These are phyloP conservation scores for Alligator sinensis DNA, from an alignment of 2,113 vertebrate species.

Conservation along the genomic window DNA sequence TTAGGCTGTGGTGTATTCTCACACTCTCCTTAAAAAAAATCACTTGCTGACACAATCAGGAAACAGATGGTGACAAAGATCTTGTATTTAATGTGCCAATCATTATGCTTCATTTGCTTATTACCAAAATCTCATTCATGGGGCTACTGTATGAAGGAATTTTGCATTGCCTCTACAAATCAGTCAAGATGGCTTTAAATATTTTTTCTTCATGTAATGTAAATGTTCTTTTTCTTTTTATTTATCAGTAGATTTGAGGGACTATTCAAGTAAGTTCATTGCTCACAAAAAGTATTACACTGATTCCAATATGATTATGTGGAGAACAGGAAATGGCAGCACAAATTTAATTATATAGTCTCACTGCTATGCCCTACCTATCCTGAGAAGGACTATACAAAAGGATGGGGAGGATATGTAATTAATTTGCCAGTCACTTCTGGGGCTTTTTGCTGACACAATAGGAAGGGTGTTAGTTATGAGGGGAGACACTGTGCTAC, in stretches of 20 bases:
- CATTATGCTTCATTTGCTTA: constrained; percentile 84
- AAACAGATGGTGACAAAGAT: constrained; percentile 88
- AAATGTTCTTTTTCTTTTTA: constrained; percentile 67
- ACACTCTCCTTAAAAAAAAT: constrained; percentile 81
- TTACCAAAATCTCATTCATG: constrained; percentile 84
- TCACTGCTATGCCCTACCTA: not conserved
- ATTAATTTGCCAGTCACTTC: not conserved
- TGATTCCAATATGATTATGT: not conserved
- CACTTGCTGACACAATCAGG: constrained; percentile 88
- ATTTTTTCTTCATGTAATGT: constrained; percentile 55
- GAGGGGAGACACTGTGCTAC: constrained; percentile 55
- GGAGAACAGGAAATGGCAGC: constrained; percentile 57
- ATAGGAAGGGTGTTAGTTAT: constrained; percentile 64
- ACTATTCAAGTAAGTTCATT: constrained; percentile 63
- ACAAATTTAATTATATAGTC: constrained; percentile 47
- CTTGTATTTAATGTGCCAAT: constrained; percentile 86
- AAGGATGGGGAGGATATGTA: not conserved
- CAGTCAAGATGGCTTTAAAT: constrained; percentile 75
- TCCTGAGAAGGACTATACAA: not conserved
- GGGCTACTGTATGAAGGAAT: constrained; percentile 83
- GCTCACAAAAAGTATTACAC: constrained; percentile 56
- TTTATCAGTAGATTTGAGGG: constrained; percentile 65
- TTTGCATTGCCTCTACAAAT: constrained; percentile 76
- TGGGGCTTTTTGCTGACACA: not conserved
- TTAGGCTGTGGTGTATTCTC: constrained; percentile 86